These are phyloP conservation scores for Narcine bancroftii DNA, from an alignment of 2,113 vertebrate genomes.

Conservation along the genomic window DNA sequence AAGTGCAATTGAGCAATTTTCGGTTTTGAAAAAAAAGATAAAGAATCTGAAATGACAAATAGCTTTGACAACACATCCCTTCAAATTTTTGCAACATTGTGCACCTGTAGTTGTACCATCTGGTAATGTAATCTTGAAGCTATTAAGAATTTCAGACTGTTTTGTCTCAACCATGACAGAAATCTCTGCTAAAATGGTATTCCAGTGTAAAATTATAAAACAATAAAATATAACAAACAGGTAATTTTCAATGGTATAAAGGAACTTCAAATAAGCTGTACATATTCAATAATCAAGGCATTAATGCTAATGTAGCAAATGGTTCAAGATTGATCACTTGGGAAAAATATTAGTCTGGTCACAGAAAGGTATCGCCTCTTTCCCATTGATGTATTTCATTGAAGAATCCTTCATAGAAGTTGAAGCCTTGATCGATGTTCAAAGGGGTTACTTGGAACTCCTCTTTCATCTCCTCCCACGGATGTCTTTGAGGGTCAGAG, in stretches of 20 bases:
- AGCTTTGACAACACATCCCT: conserved; percentile 28
- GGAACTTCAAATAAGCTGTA: conserved; percentile 35
- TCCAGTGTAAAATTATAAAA: conserved; percentile 38
- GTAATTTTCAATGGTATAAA: conserved; percentile 28
- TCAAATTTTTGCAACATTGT: not conserved
- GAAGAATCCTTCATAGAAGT: conserved; percentile 63
- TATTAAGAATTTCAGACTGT: conserved; percentile 31
- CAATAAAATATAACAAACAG: conserved; percentile 33
- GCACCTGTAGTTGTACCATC: conserved; percentile 7
- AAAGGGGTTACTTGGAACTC: conserved; percentile 54
- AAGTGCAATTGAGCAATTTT: conserved; percentile 34
- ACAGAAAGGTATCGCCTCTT: conserved; percentile 57
- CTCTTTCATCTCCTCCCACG: conserved; percentile 66
- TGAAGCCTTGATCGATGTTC: conserved; percentile 58
- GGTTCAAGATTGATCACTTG: conserved; percentile 21
- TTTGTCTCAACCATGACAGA: conserved; percentile 17
- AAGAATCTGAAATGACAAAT: conserved; percentile 33
- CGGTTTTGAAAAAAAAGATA: conserved; percentile 15
- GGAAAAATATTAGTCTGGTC: conserved; percentile 42
- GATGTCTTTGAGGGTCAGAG: conserved; percentile 53
- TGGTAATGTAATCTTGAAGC: not conserved
- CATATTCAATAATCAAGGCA: conserved; percentile 23
- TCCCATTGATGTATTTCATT: conserved; percentile 67
- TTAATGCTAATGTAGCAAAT: conserved; percentile 38
- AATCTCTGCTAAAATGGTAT: conserved; percentile 33